Base-by-base conservation (phyloP, 1,140 invertebrate genomes). In the Amyelois transitella region DNA sequence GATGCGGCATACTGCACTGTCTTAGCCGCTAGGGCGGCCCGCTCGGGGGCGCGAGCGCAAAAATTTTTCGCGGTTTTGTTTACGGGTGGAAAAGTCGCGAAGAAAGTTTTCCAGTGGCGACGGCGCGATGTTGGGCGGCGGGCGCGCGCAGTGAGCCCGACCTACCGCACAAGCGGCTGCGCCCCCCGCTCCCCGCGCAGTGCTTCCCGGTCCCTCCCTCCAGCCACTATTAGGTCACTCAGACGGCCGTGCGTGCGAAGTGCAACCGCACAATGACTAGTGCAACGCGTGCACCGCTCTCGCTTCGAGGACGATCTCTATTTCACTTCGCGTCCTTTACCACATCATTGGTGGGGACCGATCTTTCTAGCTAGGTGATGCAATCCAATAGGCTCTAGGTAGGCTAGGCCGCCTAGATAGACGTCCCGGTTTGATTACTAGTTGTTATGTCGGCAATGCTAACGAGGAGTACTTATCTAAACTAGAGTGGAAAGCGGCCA, bases 241-340 rank as follows among this genome's bases (percentile, higher is more conserved):
- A 77, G 77, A 66, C 80, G 73, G 75, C 70, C 80, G 80, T 81
- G 83, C 81, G 81, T 81, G 79, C 76, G 74, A 81, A 82, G 59
- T 81, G 81, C 81, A 81, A 79, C 83, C 69, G 75, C 84, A 83
- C 81, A 85, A 84, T 82, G 81, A 84, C 79, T 83, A 78, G 75
- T 84, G 84, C 84, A 81, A 78, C 84, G 81, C 84, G 83, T 86
- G 80, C 81, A 86, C 77, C 82, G 81, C 84, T 85, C 81, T 85
- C 84, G 82, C 84, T 83, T 83, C 82, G 82, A 87, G 84, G 84
- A 87, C 84, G 81, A 87, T 85, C 84, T 87, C 81, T 87, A 87
- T 87, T 86, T 84, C 84, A 79, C 79, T 82, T 64, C 63, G 75
- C 84, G 84, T 87, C 84, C 84, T 87, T 85, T 83, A 70, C 84